Percentiles rank a stretch among this genome's conserved stretches.
These are phyloP conservation scores for Grantiella picta DNA, from an alignment of 2,113 vertebrate genomes.

Conservation along the genomic window DNA sequence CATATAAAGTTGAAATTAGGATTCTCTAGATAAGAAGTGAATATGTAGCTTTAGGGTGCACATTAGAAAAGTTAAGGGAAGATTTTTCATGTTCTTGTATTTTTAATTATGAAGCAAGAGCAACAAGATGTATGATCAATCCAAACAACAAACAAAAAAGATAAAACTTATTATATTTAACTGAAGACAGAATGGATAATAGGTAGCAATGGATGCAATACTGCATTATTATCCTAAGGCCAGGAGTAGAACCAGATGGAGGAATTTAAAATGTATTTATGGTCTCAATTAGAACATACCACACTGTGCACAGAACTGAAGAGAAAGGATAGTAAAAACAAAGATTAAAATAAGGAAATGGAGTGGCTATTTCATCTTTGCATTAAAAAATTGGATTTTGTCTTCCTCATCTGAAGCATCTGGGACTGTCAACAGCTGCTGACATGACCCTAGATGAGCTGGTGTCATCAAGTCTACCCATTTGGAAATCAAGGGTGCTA, in stretches of 20 bases:
- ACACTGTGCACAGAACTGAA: not conserved
- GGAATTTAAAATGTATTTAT: not conserved
- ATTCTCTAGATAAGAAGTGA: not conserved
- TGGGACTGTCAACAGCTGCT: not conserved
- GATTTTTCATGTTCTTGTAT: not conserved
- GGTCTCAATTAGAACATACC: not conserved
- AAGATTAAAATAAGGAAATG: not conserved
- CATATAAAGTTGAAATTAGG: not conserved
- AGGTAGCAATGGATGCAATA: not conserved
- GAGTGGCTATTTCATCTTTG: not conserved
- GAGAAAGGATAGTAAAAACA: not conserved
- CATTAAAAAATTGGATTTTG: not conserved
- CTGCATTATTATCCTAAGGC: not conserved
- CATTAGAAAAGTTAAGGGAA: not conserved
- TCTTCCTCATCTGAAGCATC: not conserved
- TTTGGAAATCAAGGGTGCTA: not conserved
- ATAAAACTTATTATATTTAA: not conserved
- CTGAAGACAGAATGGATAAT: not conserved
- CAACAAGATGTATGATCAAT: not conserved
- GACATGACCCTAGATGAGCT: not conserved
- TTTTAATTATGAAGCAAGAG: not conserved
- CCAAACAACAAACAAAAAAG: not conserved
- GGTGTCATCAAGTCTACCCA: not conserved
- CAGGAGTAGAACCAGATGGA: not conserved
- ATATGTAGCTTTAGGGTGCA: not conserved